Conservation (phyloP, 2,888 invertebrate species). For the Synergus umbraculus region DNA sequence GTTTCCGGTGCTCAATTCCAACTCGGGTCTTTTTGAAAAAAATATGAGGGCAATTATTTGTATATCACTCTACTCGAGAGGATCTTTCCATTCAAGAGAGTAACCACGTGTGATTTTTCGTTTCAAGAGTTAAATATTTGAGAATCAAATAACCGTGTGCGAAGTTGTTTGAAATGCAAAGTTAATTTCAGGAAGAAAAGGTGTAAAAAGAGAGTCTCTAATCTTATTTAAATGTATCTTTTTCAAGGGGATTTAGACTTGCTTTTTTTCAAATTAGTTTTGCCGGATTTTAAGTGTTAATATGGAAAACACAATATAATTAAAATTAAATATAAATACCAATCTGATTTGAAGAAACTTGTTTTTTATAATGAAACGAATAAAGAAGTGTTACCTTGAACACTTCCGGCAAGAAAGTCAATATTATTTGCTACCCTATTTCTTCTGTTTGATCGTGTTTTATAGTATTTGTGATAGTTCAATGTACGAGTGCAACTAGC, state of each 20-base stretch:
- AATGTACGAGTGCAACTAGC: slow-evolving; percentile 5
- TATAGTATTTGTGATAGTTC: background rate
- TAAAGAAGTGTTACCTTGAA: background rate
- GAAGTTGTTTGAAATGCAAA: background rate
- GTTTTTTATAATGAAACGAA: background rate
- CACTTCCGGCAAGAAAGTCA: background rate
- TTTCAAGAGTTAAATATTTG: slow-evolving; percentile 24
- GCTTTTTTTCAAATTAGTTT: too few relatives aligned
- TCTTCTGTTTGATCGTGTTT: background rate
- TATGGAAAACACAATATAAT: background rate
- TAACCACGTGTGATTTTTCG: slow-evolving; percentile 6
- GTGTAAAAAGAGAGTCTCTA: background rate
- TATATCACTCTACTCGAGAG: slow-evolving; percentile 11
- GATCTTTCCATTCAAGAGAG: background rate
- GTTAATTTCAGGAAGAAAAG: background rate
- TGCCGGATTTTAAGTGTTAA: too few relatives aligned
- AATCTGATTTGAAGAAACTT: background rate
- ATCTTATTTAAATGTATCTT: background rate
- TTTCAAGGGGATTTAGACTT: background rate
- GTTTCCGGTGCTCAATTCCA: slow-evolving; percentile 4
- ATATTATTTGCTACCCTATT: slow-evolving; percentile 7
- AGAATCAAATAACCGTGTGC: background rate
- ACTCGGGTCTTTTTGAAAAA: slow-evolving; percentile 3
- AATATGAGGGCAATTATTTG: slow-evolving; percentile 32
- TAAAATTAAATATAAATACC: background rate